A percentile compares a stretch with the other conserved stretches of the same genome.
Conservation (phyloP, 2,113 vertebrate genomes). For the Cyanocitta stelleri region DNA sequence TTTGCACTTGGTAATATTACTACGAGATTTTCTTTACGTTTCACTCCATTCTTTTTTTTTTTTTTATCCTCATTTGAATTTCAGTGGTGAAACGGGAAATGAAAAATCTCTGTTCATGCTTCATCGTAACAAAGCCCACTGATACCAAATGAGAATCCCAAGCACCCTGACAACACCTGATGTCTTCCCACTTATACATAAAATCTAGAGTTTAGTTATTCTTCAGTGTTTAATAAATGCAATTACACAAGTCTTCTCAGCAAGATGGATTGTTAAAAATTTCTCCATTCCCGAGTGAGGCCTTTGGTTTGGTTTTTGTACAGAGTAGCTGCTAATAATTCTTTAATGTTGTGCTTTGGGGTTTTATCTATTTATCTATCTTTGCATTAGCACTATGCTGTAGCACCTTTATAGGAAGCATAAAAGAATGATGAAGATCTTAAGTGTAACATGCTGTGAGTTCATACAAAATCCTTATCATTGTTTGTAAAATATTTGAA, state of each 20-base stretch:
- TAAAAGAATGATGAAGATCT: background rate
- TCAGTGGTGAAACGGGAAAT: background rate
- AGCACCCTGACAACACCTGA: no score
- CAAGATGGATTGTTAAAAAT: background rate
- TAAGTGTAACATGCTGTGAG: fast-evolving
- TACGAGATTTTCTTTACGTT: background rate
- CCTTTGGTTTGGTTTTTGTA: background rate
- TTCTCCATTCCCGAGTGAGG: background rate
- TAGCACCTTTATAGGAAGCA: background rate
- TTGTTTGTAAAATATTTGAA: background rate
- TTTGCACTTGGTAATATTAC: background rate
- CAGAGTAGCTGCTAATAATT: background rate
- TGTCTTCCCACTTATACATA: background rate
- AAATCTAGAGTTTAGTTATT: background rate
- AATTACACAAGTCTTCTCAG: background rate
- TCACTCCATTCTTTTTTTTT: background rate
- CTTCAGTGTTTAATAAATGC: background rate
- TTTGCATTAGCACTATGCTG: background rate
- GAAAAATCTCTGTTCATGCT: background rate
- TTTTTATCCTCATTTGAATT: background rate
- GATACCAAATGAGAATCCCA: background rate
- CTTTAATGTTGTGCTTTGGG: background rate
- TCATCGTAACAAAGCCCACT: background rate
- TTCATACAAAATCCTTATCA: background rate
- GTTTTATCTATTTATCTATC: background rate